Conservation (phyloP, 2,888 invertebrate genomes). For the Phyto melanocephala region DNA sequence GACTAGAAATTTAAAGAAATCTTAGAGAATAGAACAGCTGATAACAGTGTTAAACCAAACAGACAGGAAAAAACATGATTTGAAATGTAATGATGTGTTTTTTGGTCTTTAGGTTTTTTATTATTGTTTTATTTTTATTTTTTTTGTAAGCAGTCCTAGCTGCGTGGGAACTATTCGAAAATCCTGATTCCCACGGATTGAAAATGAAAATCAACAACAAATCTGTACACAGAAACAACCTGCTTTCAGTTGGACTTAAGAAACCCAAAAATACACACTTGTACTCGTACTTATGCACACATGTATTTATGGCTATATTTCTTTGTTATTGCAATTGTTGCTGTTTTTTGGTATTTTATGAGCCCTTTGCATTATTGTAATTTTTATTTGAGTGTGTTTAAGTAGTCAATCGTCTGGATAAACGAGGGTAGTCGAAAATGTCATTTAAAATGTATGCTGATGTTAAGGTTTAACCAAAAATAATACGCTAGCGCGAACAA, state of each 20-base stretch:
- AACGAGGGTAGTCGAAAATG: not conserved
- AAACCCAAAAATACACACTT: conserved; percentile 44
- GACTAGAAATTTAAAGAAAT: not conserved
- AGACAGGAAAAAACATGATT: conserved; percentile 43
- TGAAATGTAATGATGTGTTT: conserved; percentile 57
- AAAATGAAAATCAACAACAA: conserved; percentile 53
- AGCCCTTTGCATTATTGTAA: conserved; percentile 56
- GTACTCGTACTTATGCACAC: not conserved
- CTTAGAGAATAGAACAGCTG: conserved; percentile 44
- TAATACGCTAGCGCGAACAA: too few species aligned
- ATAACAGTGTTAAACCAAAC: conserved; percentile 57
- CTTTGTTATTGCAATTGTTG: conserved; percentile 37
- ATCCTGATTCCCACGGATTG: conserved; percentile 73
- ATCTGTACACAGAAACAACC: conserved; percentile 61
- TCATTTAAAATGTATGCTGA: not conserved
- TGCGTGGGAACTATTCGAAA: conserved; percentile 73
- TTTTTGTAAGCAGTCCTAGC: conserved; percentile 68
- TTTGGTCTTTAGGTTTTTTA: conserved; percentile 1
- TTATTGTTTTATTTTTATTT: conserved; percentile 31
- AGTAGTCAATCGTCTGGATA: conserved; percentile 49
- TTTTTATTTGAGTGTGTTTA: conserved; percentile 57
- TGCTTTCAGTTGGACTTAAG: conserved; percentile 61
- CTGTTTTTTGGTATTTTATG: conserved; percentile 23
- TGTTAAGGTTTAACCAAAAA: not conserved
- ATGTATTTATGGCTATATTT: conserved; percentile 15